Conservation (phyloP, 2,888 invertebrate genomes). For the Drosophila vallismaia region DNA sequence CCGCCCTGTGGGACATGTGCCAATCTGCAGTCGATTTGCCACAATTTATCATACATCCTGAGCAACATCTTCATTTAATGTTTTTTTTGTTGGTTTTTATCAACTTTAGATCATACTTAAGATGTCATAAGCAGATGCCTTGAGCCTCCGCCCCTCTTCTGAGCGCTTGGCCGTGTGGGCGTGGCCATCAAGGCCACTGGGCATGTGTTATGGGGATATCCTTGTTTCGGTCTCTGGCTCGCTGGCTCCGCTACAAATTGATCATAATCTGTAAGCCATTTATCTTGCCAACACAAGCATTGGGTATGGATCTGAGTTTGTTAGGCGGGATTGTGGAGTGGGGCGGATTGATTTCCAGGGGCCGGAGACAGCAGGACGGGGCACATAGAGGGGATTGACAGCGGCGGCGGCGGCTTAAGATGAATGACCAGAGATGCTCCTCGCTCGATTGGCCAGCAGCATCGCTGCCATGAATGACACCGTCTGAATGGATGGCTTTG, state of each 20-base stretch:
- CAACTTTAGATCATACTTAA: slow-evolving; percentile 57
- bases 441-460: slow-evolving; percentile 69
- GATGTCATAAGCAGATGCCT: slow-evolving; percentile 74
- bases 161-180: slow-evolving; percentile 53
- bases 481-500: slow-evolving; percentile 74
- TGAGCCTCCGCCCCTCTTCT: slow-evolving; percentile 1
- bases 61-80: neutral
- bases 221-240: slow-evolving; percentile 26
- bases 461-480: slow-evolving; percentile 68
- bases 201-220: slow-evolving; percentile 32
- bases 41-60: slow-evolving; percentile 37
- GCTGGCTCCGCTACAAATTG: slow-evolving; percentile 68
- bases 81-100: slow-evolving; percentile 5
- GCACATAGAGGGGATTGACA: slow-evolving; percentile 38
- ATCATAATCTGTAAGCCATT: slow-evolving; percentile 77
- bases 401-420: slow-evolving; percentile 59
- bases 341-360: neutral
- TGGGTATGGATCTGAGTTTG: slow-evolving; percentile 38
- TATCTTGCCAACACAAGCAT: slow-evolving; percentile 59
- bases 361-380: slow-evolving; percentile 1
- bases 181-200: slow-evolving; percentile 62
- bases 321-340: slow-evolving; percentile 12
- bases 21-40: slow-evolving; percentile 36
- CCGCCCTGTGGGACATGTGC: slow-evolving; percentile 27
- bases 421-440: slow-evolving; percentile 65